Evolutionary conservation across 2,888 invertebrate species (phyloP), one percentile per base, ranked within the genome.

Genomic region (Melanostoma mellinum): DNA sequence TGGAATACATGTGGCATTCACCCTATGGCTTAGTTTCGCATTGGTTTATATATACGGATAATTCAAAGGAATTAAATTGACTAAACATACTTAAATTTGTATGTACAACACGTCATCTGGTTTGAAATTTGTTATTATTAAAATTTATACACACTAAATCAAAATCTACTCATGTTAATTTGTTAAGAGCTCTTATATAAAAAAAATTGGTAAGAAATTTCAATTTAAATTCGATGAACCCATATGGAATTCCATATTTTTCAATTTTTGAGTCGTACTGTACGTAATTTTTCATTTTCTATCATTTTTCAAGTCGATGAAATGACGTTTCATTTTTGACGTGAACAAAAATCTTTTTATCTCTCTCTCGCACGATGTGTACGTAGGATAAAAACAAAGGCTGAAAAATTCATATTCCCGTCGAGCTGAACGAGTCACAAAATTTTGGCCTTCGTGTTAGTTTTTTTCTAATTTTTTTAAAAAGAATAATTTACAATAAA

Each of bases 321-420:
- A 82, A 67, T 82, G 81, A 82, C 81, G 77, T 82, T 84, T 78
- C 65, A 72, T 35, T 38, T 42, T 78, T 78, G 78, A 78, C 78
- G 78, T 78, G 60, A 65, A 71, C 53, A 50, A 10, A 46, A 5
- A 42, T 38, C 6, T 6, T 30, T 53, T 61, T 46, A 53, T 75
- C 85, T 80, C 85, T 72, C 61, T 75, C 85, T 76, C 56, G 30
- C 80, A 36, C 76, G 63, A 80, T 80, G 85, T 85, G 76, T 85
- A 80, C 76, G 80, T 85, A 76, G 80, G 75, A 85, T 85, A 85
- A 85, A 85, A 85, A 85, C 85, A 85, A 85, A 85, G 80, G 85
- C 76, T 72, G 75, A 52, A 56, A 72, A 65, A 60, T 56, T 53
- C 42, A 60, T 67, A 78, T 76, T 76, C 69, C 74, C 78, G 73